Percentiles rank a stretch among this genome's conserved stretches.
These are phyloP conservation scores for Myiotriccus ornatus DNA, from an alignment of 2,797 vertebrate genomes.

Conservation along the genomic window DNA sequence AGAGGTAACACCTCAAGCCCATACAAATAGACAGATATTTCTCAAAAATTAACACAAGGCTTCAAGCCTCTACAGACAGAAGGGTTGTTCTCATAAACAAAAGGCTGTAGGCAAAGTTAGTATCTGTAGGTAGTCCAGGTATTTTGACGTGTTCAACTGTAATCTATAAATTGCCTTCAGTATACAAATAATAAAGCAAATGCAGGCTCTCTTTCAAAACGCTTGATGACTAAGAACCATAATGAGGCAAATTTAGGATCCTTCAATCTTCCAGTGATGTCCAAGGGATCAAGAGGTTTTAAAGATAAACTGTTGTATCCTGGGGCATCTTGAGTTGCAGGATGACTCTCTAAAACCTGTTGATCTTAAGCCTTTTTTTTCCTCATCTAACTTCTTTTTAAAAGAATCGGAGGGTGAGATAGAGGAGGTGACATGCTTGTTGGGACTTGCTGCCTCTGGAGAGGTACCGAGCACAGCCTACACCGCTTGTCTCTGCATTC, in stretches of 20 bases:
- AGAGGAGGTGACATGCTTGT: constrained; percentile 57
- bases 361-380: background rate
- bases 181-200: constrained; percentile 16
- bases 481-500: background rate
- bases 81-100: constrained; percentile 8
- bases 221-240: constrained; percentile 25
- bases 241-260: constrained; percentile 3
- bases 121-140: constrained; percentile 6
- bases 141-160: constrained; percentile 18
- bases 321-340: background rate
- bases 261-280: constrained; percentile 11
- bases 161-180: constrained; percentile 46
- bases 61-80: constrained; percentile 45
- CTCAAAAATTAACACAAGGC: constrained; percentile 7
- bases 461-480: background rate
- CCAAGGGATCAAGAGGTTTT: constrained; percentile 11
- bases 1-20: constrained; percentile 15
- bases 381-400: background rate
- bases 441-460: constrained; percentile 30
- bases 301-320: constrained; percentile 12
- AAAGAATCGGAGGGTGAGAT: background rate
- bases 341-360: background rate
- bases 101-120: constrained; percentile 13
- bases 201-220: background rate
- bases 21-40: background rate